phyloP scores from a whole-genome alignment of 2,888 invertebrate species.

The Lithophane ornitopus region DNA sequence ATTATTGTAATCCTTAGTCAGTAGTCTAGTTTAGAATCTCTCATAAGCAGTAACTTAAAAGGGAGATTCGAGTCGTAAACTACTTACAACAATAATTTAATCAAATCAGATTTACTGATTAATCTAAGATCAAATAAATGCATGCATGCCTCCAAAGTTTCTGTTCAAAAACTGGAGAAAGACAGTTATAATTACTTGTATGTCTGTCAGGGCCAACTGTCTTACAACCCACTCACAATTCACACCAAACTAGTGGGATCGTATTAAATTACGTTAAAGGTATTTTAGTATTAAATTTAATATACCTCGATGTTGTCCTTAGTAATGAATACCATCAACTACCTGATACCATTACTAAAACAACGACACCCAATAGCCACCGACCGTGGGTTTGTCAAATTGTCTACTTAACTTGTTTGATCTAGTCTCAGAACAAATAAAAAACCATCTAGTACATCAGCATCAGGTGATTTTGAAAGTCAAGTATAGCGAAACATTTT shows the following conservation, averaged over 20 bases:
- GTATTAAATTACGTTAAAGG: not conserved
- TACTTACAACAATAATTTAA: not conserved
- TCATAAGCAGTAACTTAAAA: no score
- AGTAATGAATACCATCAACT: slow-evolving; percentile 24
- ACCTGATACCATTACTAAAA: slow-evolving; percentile 13
- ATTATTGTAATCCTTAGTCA: no score
- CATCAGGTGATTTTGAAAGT: slow-evolving; percentile 13
- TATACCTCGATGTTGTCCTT: slow-evolving; percentile 13
- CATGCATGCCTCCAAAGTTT: slow-evolving; percentile 16
- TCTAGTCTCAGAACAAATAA: no score
- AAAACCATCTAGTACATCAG: no score
- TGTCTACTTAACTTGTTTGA: not conserved
- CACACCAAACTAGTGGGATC: slow-evolving; percentile 20
- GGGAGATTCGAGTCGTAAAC: no score
- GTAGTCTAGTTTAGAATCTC: no score
- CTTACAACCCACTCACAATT: slow-evolving; percentile 39
- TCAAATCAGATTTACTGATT: not conserved
- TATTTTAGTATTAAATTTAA: not conserved
- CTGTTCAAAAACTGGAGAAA: slow-evolving; percentile 41
- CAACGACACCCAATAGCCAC: not conserved
- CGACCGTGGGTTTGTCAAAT: slow-evolving; percentile 8
- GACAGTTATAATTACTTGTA: slow-evolving; percentile 39
- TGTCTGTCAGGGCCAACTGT: slow-evolving; percentile 65
- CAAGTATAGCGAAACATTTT: not conserved
- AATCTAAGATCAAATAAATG: slow-evolving; percentile 26